Conservation (phyloP, 2,113 vertebrate species). For the Leucopsar rothschildi region DNA sequence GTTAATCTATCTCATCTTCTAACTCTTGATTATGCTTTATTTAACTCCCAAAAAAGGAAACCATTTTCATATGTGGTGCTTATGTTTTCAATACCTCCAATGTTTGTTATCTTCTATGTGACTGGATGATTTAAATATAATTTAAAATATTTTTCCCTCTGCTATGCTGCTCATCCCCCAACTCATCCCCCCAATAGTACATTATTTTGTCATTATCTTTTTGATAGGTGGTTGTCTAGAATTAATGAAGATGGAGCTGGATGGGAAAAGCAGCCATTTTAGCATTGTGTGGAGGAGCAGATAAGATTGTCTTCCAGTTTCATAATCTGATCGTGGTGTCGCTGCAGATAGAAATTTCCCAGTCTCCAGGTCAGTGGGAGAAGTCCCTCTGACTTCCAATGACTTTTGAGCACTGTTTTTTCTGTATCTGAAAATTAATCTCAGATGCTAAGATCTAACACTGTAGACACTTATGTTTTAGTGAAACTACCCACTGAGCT, state of each 20-base stretch:
- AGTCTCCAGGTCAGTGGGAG: background rate
- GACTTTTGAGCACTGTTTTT: background rate
- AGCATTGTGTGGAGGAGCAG: background rate
- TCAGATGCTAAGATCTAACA: background rate
- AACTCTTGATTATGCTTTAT: background rate
- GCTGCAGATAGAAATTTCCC: background rate
- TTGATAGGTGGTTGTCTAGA: background rate
- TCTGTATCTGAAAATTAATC: background rate
- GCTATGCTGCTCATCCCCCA: background rate
- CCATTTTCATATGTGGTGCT: background rate
- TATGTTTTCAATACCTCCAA: background rate
- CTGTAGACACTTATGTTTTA: background rate
- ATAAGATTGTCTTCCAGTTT: background rate
- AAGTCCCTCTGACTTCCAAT: background rate
- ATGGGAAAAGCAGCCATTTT: background rate
- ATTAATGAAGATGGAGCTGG: background rate
- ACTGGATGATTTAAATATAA: background rate
- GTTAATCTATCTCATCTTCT: background rate
- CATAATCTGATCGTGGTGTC: background rate
- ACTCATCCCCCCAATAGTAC: fast-evolving
- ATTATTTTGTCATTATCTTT: background rate
- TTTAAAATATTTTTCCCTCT: background rate
- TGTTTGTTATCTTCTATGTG: background rate
- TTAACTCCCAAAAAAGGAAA: background rate
- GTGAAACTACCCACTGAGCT: background rate